These are phyloP conservation scores for Drosophila helvetica DNA, from an alignment of 2,888 invertebrate genomes.

Conservation along the genomic window DNA sequence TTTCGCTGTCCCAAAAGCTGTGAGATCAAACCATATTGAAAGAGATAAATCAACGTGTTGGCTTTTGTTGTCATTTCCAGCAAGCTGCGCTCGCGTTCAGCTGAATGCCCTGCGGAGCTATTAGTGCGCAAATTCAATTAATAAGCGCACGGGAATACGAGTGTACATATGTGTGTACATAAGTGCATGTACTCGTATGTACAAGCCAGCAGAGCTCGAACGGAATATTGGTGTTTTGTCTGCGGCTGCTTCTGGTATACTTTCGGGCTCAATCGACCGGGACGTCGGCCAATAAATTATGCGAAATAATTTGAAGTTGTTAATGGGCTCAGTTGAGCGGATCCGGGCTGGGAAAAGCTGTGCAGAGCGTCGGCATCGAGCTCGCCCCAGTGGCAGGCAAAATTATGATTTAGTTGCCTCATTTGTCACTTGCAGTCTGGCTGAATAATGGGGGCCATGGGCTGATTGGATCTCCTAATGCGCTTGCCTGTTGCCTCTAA, in stretches of 20 bases:
- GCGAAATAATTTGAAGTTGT: conserved; percentile 64
- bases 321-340: neutral
- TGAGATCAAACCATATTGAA: no score
- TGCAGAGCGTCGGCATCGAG: conserved; percentile 32
- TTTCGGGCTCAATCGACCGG: conserved; percentile 44
- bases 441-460: conserved; percentile 23
- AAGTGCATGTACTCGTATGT: neutral
- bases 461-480: conserved; percentile 21
- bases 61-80: conserved; percentile 20
- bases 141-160: conserved; percentile 32
- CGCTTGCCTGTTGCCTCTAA: conserved; percentile 5
- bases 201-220: neutral
- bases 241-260: conserved; percentile 23
- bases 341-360: conserved; percentile 17
- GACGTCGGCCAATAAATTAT: conserved; percentile 66
- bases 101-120: conserved; percentile 45
- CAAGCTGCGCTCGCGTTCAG: conserved; percentile 36
- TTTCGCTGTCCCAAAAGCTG: no score
- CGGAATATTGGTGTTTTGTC: conserved; percentile 16
- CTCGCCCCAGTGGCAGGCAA: conserved; percentile 57
- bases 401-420: conserved; percentile 69
- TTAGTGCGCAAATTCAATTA: conserved; percentile 71
- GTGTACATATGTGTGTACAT: no score
- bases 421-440: conserved; percentile 38
- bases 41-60: no score